These are phyloP conservation scores for Macrosoma leucophasiata DNA, from an alignment of 2,888 invertebrate species.

Conservation along the genomic window DNA sequence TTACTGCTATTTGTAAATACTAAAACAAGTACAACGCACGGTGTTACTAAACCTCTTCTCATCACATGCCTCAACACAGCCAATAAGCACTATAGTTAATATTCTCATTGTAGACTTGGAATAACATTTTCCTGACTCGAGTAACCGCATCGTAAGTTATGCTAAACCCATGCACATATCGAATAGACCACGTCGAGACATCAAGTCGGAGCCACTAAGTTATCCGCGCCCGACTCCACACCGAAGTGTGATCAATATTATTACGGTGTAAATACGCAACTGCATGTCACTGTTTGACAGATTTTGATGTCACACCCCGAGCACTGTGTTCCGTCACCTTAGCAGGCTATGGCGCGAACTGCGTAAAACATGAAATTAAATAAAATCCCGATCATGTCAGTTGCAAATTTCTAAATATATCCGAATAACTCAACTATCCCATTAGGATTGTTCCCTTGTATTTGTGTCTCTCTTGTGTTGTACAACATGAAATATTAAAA, in stretches of 20 bases:
- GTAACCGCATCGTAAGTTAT: slow-evolving; percentile 73
- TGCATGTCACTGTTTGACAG: slow-evolving; percentile 75
- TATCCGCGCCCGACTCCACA: slow-evolving; percentile 36
- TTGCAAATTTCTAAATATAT: slow-evolving; percentile 9
- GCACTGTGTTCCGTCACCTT: slow-evolving; percentile 73
- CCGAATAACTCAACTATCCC: not conserved
- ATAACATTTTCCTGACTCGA: slow-evolving; percentile 71
- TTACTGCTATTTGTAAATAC: slow-evolving; percentile 65
- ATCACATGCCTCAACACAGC: slow-evolving; percentile 75
- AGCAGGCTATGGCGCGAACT: slow-evolving; percentile 65
- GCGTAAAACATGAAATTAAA: slow-evolving; percentile 15
- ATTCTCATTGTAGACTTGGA: slow-evolving; percentile 71
- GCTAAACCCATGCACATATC: slow-evolving; percentile 74
- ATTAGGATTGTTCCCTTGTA: no score
- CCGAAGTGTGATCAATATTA: slow-evolving; percentile 43
- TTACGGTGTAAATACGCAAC: slow-evolving; percentile 70
- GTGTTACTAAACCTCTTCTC: slow-evolving; percentile 75
- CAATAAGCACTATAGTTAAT: slow-evolving; percentile 73
- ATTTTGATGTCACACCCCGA: slow-evolving; percentile 72
- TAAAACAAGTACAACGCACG: slow-evolving; percentile 66
- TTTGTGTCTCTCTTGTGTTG: no score
- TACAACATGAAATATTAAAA: no score
- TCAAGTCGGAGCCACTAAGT: slow-evolving; percentile 40
- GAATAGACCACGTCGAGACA: slow-evolving; percentile 53
- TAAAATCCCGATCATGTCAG: slow-evolving; percentile 8